Conservation (phyloP, 2,888 invertebrate species). For the Trissolcus japonicus region DNA sequence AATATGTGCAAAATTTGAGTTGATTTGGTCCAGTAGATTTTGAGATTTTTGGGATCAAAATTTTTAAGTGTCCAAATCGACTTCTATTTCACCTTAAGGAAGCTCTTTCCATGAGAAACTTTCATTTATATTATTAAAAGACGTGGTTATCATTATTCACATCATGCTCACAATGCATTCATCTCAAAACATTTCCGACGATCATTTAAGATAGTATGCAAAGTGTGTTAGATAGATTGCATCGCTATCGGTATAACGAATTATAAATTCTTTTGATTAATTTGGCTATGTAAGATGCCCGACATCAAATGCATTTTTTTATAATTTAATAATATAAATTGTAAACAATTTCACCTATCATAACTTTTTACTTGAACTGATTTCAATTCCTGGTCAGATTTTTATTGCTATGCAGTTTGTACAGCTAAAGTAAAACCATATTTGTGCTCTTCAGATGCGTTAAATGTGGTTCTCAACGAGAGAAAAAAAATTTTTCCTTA, state of each 20-base stretch:
- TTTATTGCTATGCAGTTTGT: no score
- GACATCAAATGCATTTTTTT: not conserved
- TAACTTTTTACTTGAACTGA: no score
- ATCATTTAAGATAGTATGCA: conserved; percentile 27
- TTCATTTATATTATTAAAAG: conserved; percentile 48
- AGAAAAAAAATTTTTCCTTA: no score
- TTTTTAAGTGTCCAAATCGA: no score
- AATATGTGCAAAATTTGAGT: no score
- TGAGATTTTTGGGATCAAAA: no score
- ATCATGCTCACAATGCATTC: conserved; percentile 31
- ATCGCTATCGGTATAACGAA: conserved; percentile 14
- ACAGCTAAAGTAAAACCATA: no score
- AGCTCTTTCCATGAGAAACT: conserved; percentile 30
- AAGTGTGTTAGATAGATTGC: conserved; percentile 34
- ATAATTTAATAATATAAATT: not conserved
- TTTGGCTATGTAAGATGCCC: not conserved
- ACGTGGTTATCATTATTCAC: conserved; percentile 49
- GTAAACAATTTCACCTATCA: not conserved
- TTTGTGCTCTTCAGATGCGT: no score
- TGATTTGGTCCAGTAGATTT: no score
- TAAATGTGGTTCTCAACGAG: no score
- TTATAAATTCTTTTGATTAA: conserved; percentile 22
- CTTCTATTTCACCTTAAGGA: no score
- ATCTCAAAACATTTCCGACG: conserved; percentile 30
- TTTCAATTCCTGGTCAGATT: no score